Conservation (phyloP, 1,140 invertebrate species). For the Homalodisca vitripennis region DNA sequence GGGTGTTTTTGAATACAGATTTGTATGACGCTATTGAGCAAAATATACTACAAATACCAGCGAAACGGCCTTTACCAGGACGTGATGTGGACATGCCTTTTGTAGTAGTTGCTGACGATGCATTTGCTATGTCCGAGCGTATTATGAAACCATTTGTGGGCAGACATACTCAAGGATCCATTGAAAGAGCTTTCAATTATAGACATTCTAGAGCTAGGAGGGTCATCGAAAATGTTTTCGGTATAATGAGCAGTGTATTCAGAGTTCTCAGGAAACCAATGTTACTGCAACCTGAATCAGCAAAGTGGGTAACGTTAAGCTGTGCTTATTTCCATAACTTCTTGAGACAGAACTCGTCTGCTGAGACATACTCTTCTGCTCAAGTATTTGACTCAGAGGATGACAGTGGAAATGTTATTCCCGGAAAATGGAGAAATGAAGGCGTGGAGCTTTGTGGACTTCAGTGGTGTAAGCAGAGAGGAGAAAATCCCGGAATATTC, state of each 20-base stretch:
- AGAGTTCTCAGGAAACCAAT: constrained; percentile 47
- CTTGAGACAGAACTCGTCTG: constrained; percentile 34
- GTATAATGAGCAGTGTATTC: constrained; percentile 51
- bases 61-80: constrained; percentile 13
- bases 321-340: constrained; percentile 38
- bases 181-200: constrained; percentile 48
- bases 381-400: constrained; percentile 8
- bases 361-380: not conserved
- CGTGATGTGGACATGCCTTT: constrained; percentile 42
- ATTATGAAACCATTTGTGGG: constrained; percentile 51
- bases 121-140: constrained; percentile 44
- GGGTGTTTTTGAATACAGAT: not conserved
- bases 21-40: not conserved
- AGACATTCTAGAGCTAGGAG: constrained; percentile 45
- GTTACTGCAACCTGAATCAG: constrained; percentile 42
- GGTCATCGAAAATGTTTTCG: constrained; percentile 55
- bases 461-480: not conserved
- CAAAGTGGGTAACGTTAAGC: constrained; percentile 41
- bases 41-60: constrained; percentile 19
- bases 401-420: not conserved
- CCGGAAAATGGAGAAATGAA: constrained; percentile 7
- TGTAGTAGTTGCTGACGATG: constrained; percentile 49
- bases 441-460: constrained; percentile 7
- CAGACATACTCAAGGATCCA: constrained; percentile 47
- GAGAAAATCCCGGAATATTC: constrained; percentile 6